Conservation (phyloP, 2,888 invertebrate species). For the Myopa testacea region DNA sequence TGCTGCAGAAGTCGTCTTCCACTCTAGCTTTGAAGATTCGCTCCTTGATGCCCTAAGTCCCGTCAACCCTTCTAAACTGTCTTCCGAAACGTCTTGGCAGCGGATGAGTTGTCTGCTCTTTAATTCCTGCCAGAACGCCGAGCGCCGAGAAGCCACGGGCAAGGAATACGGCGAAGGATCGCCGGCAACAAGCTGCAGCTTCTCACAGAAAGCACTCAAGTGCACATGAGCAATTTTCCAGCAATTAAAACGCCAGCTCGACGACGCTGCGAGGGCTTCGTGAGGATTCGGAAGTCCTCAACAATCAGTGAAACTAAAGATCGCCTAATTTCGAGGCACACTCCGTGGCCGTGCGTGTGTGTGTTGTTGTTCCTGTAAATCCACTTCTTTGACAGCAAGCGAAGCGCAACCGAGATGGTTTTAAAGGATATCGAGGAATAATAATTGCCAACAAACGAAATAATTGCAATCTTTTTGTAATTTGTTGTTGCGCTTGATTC, state of each 20-base stretch:
- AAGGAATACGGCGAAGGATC: too few species aligned
- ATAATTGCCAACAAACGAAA: slow-evolving; percentile 36
- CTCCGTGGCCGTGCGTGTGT: slow-evolving; percentile 10
- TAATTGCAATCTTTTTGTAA: slow-evolving; percentile 35
- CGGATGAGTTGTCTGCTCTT: too few species aligned
- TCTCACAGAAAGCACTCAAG: slow-evolving; percentile 5
- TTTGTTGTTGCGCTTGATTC: neutral
- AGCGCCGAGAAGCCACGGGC: too few species aligned
- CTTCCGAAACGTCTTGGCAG: too few species aligned
- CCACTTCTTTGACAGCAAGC: slow-evolving; percentile 9
- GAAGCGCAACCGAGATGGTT: slow-evolving; percentile 26
- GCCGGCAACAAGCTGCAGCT: too few species aligned
- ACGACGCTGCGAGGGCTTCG: neutral
- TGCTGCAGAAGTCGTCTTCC: too few species aligned
- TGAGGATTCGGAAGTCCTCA: neutral
- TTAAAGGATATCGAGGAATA: slow-evolving; percentile 31
- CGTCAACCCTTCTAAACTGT: too few species aligned
- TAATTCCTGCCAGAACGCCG: too few species aligned
- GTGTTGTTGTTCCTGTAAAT: slow-evolving; percentile 11
- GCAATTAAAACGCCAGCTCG: slow-evolving; percentile 32
- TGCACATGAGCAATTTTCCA: slow-evolving; percentile 25
- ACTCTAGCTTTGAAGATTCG: too few species aligned
- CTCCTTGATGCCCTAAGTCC: too few species aligned
- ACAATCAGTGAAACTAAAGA: neutral
- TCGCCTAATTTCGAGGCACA: neutral